Percentiles rank a stretch among this genome's conserved stretches.
phyloP scores from a whole-genome alignment of 2,797 vertebrate species.

The Pantherophis alleghaniensis region DNA sequence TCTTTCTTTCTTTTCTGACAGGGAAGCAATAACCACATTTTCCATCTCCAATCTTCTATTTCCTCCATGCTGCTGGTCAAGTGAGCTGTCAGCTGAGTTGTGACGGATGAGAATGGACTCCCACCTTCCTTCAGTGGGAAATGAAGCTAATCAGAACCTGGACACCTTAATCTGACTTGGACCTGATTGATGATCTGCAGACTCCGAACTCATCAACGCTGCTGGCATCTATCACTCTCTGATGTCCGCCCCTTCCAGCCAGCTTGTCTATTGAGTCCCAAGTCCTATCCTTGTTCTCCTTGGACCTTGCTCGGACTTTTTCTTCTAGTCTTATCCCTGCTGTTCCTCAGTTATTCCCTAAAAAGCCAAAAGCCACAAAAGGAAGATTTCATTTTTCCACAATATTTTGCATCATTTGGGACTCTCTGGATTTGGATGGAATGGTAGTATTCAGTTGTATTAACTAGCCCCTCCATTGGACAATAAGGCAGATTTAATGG shows the following conservation, averaged over 20 bases:
- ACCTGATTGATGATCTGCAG: constrained; percentile 25
- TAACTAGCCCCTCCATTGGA: neutral
- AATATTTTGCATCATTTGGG: neutral
- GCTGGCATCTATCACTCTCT: constrained; percentile 21
- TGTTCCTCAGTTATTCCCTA: neutral
- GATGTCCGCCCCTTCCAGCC: constrained; percentile 47
- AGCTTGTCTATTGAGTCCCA: neutral
- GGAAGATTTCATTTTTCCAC: neutral
- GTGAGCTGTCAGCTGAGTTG: constrained; percentile 12
- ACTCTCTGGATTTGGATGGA: neutral
- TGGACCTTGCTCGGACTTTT: neutral
- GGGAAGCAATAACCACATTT: neutral
- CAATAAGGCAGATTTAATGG: neutral
- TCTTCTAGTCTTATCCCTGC: neutral
- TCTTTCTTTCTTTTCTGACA: neutral
- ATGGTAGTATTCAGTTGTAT: neutral
- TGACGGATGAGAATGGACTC: constrained; percentile 24
- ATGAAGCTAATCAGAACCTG: constrained; percentile 37
- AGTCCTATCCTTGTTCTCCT: neutral
- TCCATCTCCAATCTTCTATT: constrained; percentile 6
- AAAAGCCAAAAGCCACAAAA: neutral
- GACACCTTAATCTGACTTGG: constrained; percentile 33
- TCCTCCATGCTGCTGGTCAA: constrained; percentile 11
- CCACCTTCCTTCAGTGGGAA: constrained; percentile 28
- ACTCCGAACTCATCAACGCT: constrained; percentile 35